Conservation (phyloP, 1,140 invertebrate genomes). For the Saccostrea cuccullata region DNA sequence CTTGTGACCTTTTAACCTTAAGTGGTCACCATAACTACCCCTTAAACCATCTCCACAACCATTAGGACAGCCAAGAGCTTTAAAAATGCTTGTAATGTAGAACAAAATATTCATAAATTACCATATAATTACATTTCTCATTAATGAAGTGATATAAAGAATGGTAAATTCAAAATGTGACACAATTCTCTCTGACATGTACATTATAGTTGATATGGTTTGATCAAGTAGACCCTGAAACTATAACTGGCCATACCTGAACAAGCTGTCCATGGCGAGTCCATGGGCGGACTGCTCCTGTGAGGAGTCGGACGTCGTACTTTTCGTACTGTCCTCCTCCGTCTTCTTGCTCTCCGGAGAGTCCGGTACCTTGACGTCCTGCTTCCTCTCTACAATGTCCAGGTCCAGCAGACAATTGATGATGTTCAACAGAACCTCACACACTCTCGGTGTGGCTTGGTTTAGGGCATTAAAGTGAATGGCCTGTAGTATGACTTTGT, state of each 20-base stretch:
- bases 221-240: too few species aligned
- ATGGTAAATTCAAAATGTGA: too few species aligned
- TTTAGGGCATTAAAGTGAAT: slow-evolving; percentile 90
- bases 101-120: too few species aligned
- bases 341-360: slow-evolving; percentile 45
- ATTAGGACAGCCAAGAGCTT: slow-evolving; percentile 94
- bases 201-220: too few species aligned
- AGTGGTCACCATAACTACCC: slow-evolving; percentile 79
- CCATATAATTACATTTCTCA: too few species aligned
- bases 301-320: slow-evolving; percentile 36
- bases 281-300: slow-evolving; percentile 76
- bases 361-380: slow-evolving; percentile 43
- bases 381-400: slow-evolving; percentile 82
- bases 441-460: slow-evolving; percentile 89
- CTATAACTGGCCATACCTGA: slow-evolving; percentile 75
- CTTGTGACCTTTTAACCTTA: slow-evolving; percentile 91
- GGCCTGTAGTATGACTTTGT: slow-evolving; percentile 91
- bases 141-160: too few species aligned
- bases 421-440: slow-evolving; percentile 93
- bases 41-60: slow-evolving; percentile 90
- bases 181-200: too few species aligned
- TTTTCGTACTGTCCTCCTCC: slow-evolving; percentile 1
- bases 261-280: slow-evolving; percentile 80
- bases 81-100: slow-evolving; percentile 90
- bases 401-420: slow-evolving; percentile 93